Evolutionary conservation across 2,797 vertebrate genomes (phyloP).

Genomic region (Avahi laniger): DNA sequence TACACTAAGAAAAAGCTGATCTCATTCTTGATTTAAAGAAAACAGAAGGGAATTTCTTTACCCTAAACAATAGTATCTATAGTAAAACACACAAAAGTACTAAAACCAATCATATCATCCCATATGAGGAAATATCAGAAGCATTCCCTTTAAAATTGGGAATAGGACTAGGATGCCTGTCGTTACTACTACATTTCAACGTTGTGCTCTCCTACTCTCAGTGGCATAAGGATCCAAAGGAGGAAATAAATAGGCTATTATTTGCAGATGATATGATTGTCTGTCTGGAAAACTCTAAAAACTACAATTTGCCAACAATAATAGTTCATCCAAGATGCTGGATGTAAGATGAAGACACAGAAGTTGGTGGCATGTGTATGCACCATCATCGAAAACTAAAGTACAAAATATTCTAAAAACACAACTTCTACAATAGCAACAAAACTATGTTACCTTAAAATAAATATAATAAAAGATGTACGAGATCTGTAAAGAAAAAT

Average conservation of each 20-base stretch:
- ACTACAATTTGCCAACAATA: not conserved
- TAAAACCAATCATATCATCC: not conserved
- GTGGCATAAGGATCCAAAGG: not conserved
- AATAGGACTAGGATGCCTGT: not conserved
- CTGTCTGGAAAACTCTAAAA: not conserved
- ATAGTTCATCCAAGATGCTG: not conserved
- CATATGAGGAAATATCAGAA: not conserved
- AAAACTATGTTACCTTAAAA: not conserved
- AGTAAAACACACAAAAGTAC: not conserved
- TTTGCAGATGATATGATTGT: not conserved
- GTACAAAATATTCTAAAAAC: not conserved
- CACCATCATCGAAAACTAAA: not conserved
- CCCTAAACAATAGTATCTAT: not conserved
- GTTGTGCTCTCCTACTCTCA: not conserved
- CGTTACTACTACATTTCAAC: not conserved
- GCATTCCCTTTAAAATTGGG: not conserved
- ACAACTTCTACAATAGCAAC: not conserved
- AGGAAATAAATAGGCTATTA: not conserved
- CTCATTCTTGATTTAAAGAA: not conserved
- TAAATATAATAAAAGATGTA: not conserved
- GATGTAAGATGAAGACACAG: not conserved
- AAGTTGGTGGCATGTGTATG: not conserved
- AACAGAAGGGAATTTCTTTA: not conserved
- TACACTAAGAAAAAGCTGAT: conserved; percentile 5
- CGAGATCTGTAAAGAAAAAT: not conserved